A percentile compares a stretch with the other conserved stretches of the same genome.
Evolutionary conservation across 2,888 invertebrate genomes (phyloP).

Genomic region (Scaptomyza flava): DNA sequence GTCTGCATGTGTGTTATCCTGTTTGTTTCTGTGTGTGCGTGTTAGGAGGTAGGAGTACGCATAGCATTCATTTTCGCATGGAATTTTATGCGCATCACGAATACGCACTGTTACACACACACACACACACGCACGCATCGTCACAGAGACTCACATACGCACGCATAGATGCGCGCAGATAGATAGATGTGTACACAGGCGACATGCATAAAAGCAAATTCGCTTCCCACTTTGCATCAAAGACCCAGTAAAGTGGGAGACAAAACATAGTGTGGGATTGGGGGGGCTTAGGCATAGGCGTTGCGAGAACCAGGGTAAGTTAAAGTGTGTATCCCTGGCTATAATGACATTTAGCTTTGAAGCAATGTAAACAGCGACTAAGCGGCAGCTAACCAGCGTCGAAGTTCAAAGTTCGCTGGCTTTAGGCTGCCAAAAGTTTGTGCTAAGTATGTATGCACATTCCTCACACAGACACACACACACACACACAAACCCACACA

Average conservation of each 20-base stretch:
- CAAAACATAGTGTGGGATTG: background rate
- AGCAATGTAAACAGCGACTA: conserved; percentile 75
- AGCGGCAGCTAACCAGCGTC: conserved; percentile 41
- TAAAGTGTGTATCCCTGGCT: conserved; percentile 24
- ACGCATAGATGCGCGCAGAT: conserved; percentile 50
- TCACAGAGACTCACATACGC: background rate
- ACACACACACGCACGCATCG: conserved; percentile 45
- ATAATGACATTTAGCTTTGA: conserved; percentile 80
- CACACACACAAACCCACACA: no score
- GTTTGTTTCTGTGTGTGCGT: background rate
- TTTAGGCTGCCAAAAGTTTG: conserved; percentile 69
- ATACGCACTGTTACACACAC: conserved; percentile 74
- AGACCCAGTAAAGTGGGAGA: conserved; percentile 15
- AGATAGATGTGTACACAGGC: conserved; percentile 58
- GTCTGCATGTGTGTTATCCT: conserved; percentile 36
- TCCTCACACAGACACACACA: conserved; percentile 15
- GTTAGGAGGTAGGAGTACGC: conserved; percentile 21
- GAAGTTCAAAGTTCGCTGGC: conserved; percentile 74
- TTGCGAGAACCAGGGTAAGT: background rate
- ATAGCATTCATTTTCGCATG: conserved; percentile 75
- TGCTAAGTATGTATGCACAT: conserved; percentile 64
- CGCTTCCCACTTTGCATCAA: conserved; percentile 65
- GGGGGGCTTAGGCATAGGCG: background rate
- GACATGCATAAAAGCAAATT: conserved; percentile 72
- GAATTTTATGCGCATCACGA: conserved; percentile 79